Conservation (phyloP, 2,888 invertebrate species). For the Eueremaeus valkanovi region DNA sequence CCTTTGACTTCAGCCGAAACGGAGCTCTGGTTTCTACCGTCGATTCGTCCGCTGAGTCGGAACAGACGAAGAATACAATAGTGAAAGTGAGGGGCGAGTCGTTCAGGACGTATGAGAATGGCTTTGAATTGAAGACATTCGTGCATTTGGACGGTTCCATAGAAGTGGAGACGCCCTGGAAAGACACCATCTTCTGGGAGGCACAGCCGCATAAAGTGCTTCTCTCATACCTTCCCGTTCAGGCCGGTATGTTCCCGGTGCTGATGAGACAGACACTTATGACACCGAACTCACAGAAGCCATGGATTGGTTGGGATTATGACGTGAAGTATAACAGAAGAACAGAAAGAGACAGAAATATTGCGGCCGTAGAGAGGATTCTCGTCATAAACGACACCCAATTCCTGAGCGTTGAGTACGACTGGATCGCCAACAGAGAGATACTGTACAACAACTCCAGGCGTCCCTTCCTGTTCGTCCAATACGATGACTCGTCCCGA, state of each 20-base stretch:
- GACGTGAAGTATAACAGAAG: slow-evolving; percentile 46
- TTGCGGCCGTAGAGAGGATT: slow-evolving; percentile 14
- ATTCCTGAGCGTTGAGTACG: slow-evolving; percentile 83
- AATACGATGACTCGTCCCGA: slow-evolving; percentile 53
- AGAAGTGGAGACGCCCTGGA: slow-evolving; percentile 46
- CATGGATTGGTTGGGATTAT: slow-evolving; percentile 45
- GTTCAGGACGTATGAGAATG: slow-evolving; percentile 19
- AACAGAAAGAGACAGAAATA: slow-evolving; percentile 34
- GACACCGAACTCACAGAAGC: slow-evolving; percentile 42
- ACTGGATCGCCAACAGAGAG: slow-evolving; percentile 56
- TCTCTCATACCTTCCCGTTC: slow-evolving; percentile 46
- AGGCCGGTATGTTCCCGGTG: slow-evolving; percentile 48
- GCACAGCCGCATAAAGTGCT: slow-evolving; percentile 46
- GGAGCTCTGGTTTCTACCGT: slow-evolving; percentile 68
- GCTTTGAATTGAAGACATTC: slow-evolving; percentile 42
- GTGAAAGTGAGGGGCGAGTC: slow-evolving; percentile 54
- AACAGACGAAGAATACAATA: slow-evolving; percentile 57
- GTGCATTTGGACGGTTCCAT: slow-evolving; percentile 47
- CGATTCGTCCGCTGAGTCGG: slow-evolving; percentile 43
- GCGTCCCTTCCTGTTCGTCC: slow-evolving; percentile 59
- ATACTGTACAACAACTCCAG: slow-evolving; percentile 57
- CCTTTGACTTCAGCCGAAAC: slow-evolving; percentile 82
- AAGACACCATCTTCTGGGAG: slow-evolving; percentile 46
- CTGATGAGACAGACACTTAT: slow-evolving; percentile 45
- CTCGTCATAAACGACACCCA: slow-evolving; percentile 71